These are phyloP conservation scores for Trichogramma dendrolimi DNA, from an alignment of 2,888 invertebrate species.

Conservation along the genomic window DNA sequence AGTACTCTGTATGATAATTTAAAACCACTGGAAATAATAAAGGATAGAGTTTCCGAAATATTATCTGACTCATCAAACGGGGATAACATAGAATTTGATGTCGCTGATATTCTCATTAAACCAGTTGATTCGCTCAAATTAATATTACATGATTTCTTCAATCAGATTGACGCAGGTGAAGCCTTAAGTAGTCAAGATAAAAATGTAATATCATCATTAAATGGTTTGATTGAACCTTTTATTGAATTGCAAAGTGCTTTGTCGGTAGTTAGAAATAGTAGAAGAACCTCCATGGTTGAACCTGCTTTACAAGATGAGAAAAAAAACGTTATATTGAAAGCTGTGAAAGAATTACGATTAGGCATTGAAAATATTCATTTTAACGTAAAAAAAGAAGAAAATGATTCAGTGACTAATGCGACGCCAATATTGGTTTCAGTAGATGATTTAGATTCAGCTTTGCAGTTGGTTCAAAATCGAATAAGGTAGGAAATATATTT, in stretches of 20 bases:
- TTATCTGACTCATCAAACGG: slow-evolving; percentile 27
- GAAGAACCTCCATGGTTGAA: slow-evolving; percentile 37
- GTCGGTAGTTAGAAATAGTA: slow-evolving; percentile 39
- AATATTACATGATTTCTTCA: slow-evolving; percentile 30
- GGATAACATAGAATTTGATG: slow-evolving; percentile 36
- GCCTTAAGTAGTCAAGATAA: slow-evolving; percentile 31
- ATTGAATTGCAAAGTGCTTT: slow-evolving; percentile 42
- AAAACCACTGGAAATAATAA: slow-evolving; percentile 37
- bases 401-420: background rate
- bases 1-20: slow-evolving; percentile 35
- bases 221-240: slow-evolving; percentile 36
- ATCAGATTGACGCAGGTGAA: slow-evolving; percentile 28
- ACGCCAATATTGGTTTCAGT: slow-evolving; percentile 28
- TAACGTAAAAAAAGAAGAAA: slow-evolving; percentile 25
- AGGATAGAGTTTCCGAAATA: slow-evolving; percentile 35
- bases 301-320: slow-evolving; percentile 37
- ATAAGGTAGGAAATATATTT: slow-evolving; percentile 28
- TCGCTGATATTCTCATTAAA: slow-evolving; percentile 34
- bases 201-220: slow-evolving; percentile 31
- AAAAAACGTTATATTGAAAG: slow-evolving; percentile 38
- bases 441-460: slow-evolving; percentile 33
- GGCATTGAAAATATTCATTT: slow-evolving; percentile 31
- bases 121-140: slow-evolving; percentile 32
- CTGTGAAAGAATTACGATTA: slow-evolving; percentile 36
- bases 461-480: slow-evolving; percentile 36